Percentiles rank a stretch among this genome's conserved stretches.
Evolutionary conservation across 1,140 invertebrate species (phyloP).

Genomic region (Meloidogyne exigua): DNA sequence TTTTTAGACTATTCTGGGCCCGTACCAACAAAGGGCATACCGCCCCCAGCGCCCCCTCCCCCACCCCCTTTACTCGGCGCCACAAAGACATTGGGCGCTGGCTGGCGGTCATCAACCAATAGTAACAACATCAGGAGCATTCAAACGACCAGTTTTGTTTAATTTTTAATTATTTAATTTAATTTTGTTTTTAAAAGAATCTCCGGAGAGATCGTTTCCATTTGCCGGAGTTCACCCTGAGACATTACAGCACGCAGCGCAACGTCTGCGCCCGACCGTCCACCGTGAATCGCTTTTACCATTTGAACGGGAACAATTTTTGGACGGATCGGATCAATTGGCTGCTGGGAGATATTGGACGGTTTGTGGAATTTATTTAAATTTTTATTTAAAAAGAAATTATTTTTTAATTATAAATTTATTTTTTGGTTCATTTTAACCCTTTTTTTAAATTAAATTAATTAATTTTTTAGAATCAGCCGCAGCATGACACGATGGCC

Average conservation of each 20-base stretch:
- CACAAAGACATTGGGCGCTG: constrained; percentile 40
- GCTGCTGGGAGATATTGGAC: constrained; percentile 49
- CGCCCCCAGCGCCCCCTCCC: constrained; percentile 37
- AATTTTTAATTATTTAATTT: background rate
- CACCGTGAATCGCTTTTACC: constrained; percentile 38
- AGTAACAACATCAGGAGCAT: constrained; percentile 52
- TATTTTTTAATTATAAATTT: constrained; percentile 16
- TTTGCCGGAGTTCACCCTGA: constrained; percentile 54
- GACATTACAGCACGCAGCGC: constrained; percentile 53
- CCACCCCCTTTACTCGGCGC: constrained; percentile 32
- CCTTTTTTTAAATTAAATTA: background rate
- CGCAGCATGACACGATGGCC: constrained; percentile 39
- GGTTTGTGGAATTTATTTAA: too few relatives aligned
- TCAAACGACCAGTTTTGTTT: constrained; percentile 38
- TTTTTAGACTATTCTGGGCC: constrained; percentile 19
- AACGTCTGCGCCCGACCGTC: constrained; percentile 53
- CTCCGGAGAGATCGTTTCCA: constrained; percentile 37
- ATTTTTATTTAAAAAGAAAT: too few relatives aligned
- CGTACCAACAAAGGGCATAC: constrained; percentile 28
- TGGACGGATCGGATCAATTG: constrained; percentile 47
- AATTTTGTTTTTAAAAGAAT: constrained; percentile 31
- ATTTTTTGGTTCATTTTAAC: too few relatives aligned
- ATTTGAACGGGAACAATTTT: constrained; percentile 33
- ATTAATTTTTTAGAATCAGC: constrained; percentile 29
- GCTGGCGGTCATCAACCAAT: constrained; percentile 52